Evolutionary conservation across 2,113 vertebrate species (phyloP), one percentile per base, ranked within the genome.

Genomic region (Chlorocebus sabaeus): DNA sequence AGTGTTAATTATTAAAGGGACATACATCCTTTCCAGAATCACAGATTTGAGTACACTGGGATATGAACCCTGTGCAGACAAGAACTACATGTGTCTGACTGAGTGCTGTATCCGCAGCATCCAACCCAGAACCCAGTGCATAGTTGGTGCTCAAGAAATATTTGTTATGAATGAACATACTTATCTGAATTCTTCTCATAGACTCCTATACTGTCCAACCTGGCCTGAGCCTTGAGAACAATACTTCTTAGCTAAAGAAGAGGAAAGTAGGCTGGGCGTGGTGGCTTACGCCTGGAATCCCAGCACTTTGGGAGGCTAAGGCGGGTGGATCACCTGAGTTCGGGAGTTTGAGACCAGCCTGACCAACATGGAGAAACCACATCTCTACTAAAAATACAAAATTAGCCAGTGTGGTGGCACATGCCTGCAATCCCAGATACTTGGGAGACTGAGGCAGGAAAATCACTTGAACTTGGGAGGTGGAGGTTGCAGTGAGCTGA

Each of bases 201-300:
- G 30, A 73, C n/a, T 72, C 48, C 61, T 57, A 59, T 2, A 14
- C 5, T 5, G 30, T 70, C 82, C 25, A 35, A 43, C 30, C 0
- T 2, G 22, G 38, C 40, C 40, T 23, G 72, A 18, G 20, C n/a
- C 55, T 43, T 5, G 5, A 52, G 78, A 64, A 22, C 38, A 57
- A 11, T 38, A 14, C 27, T n/a, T 89, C 64, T 90, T 9, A 35
- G 92, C 40, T 67, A 27, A 35, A 50, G 70, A 70, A 18, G 27
- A 78, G 27, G 48, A 50, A 25, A 50, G 9, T 35, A 7, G 59
- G 7, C 9, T 27, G 0, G 6, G 52, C 18, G 6, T 0, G 6
- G 52, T 55, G 52, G 52, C 18, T 55, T 6, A 55, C 0, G 16
- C 52, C 52, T 52, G 52, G 17, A 52, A 52, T 55, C 52, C 52